Base-by-base conservation (phyloP, 2,113 vertebrate genomes). In the Nasalis larvatus region DNA sequence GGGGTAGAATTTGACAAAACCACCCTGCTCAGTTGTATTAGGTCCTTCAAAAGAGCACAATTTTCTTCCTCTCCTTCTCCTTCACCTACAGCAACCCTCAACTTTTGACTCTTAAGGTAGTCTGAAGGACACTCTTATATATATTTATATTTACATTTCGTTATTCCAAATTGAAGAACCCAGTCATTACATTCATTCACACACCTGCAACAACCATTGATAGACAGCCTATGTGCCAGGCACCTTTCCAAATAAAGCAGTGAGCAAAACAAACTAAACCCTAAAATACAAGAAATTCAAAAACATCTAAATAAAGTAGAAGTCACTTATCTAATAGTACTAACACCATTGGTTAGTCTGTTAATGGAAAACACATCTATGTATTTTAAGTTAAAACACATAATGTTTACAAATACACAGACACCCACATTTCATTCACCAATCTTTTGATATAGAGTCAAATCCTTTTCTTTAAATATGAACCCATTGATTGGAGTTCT, bases 371-470 rank as follows among this genome's bases (percentile, higher is more conserved):
- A 89, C 3, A 32, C 13, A 54, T 47, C 81, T 71, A 21, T 66
- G 40, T 78, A 45, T 42, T 91, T 91, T 81, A 35, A 69, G 47
- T 80, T 95, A 78, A 92, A 92, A 73, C 63, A 20, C 8, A 54
- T 74, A 42, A 60, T 18, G 3, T 66, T 49, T 78, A 58, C 63
- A 30, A 1, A 49, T 52, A 25, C 12, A 54, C 20, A 54, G 40
- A 78, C 14, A 40, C 17, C 13, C 40, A 86, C 18, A 49, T 27
- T 83, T 74, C 40, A 60, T 47, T 92, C 27, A 42, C 23, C 30
- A n/a, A 60, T 91, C n/a, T 37, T 83, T 60, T 47, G 32, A 78
- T 63, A 32, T 2, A n/a, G 9, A 35, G 1, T 83, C 18, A 52
- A 78, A 20, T 77, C 49, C n/a, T 69, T 82, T 56, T 63, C 77